Evolutionary conservation across 2,888 invertebrate genomes (phyloP).

Genomic region (Ypsolopha sequella): DNA sequence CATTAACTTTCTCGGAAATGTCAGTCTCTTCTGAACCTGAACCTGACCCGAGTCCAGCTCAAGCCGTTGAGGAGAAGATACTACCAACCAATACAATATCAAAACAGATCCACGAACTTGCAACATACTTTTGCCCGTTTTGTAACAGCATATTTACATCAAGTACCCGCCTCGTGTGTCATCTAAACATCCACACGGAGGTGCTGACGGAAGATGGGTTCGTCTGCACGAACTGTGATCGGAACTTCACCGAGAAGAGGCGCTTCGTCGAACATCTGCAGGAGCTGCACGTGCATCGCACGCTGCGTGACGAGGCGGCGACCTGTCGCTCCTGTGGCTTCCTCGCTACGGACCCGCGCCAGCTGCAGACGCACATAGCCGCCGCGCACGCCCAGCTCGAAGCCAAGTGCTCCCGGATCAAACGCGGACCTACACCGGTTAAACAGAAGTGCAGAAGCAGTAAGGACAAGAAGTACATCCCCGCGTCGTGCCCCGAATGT

Average conservation of each 20-base stretch:
- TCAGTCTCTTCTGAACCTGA: constrained; percentile 20
- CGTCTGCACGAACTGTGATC: constrained; percentile 25
- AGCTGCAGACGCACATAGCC: constrained; percentile 21
- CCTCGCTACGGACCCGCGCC: constrained; percentile 12
- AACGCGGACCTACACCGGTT: constrained; percentile 13
- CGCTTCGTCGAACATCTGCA: constrained; percentile 34
- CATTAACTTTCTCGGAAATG: constrained; percentile 18
- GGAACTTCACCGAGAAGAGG: constrained; percentile 20
- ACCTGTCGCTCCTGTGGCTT: constrained; percentile 31
- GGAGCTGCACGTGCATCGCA: constrained; percentile 18
- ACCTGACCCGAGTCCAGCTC: constrained; percentile 4
- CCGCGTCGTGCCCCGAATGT: constrained; percentile 58
- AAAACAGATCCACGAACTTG: neutral
- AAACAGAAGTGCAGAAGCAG: constrained; percentile 7
- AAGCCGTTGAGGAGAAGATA: constrained; percentile 5
- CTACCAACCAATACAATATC: neutral
- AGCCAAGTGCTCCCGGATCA: constrained; percentile 3
- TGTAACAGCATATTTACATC: constrained; percentile 40
- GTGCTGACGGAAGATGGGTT: constrained; percentile 23
- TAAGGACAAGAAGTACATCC: constrained; percentile 35
- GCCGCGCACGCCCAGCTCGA: constrained; percentile 15
- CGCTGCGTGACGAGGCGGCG: constrained; percentile 2
- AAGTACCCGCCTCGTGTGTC: constrained; percentile 30
- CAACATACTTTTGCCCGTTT: constrained; percentile 30
- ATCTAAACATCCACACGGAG: constrained; percentile 36